Conservation (phyloP, 2,888 invertebrate species). For the Plutella xylostella region DNA sequence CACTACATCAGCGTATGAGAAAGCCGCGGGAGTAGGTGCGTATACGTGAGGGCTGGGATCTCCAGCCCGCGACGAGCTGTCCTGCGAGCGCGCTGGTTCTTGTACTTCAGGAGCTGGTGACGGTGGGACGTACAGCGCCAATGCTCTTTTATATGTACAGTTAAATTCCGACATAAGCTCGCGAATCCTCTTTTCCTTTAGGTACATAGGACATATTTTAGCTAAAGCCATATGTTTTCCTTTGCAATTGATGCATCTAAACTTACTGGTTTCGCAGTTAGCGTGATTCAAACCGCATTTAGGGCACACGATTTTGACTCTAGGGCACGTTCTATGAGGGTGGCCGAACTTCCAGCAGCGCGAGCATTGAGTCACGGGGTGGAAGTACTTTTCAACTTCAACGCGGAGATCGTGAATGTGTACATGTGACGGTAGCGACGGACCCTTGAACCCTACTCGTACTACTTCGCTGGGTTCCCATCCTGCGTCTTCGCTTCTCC, state of each 20-base stretch:
- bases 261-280: slow-evolving; percentile 16
- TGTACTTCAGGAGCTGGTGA: not conserved
- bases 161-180: slow-evolving; percentile 17
- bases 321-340: slow-evolving; percentile 6
- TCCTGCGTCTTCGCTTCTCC: slow-evolving; percentile 4
- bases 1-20: no score
- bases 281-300: slow-evolving; percentile 13
- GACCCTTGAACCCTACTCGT: slow-evolving; percentile 2
- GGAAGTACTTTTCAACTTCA: slow-evolving; percentile 10
- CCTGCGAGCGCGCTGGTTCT: not conserved
- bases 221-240: slow-evolving; percentile 19
- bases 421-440: slow-evolving; percentile 1
- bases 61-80: no score
- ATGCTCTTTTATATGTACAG: slow-evolving; percentile 16
- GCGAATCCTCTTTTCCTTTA: slow-evolving; percentile 16
- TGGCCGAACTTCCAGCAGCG: slow-evolving; percentile 10
- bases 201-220: slow-evolving; percentile 17
- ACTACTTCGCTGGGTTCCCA: slow-evolving; percentile 5
- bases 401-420: not conserved
- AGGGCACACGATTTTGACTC: slow-evolving; percentile 11
- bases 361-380: slow-evolving; percentile 19
- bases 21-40: no score
- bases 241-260: slow-evolving; percentile 18
- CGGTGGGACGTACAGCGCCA: slow-evolving; percentile 11
- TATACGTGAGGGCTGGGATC: no score